phyloP scores from a whole-genome alignment of 2,888 invertebrate genomes.

The Crioceris asparagi region DNA sequence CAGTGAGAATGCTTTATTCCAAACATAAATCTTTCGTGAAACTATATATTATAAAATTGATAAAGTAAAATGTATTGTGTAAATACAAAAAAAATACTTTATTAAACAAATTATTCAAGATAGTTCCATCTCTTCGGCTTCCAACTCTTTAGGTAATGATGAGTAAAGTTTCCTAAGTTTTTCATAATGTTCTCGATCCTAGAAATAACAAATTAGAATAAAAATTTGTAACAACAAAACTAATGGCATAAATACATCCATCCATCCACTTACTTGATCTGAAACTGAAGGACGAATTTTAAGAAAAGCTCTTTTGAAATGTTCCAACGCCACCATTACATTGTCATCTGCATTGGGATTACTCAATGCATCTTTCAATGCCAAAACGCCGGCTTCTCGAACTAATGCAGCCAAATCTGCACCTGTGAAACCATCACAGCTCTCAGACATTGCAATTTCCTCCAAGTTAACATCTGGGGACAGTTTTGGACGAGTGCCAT shows the following conservation, averaged over 20 bases:
- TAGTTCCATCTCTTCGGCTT: constrained; percentile 18
- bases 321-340: constrained; percentile 52
- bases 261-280: constrained; percentile 43
- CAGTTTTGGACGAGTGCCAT: constrained; percentile 68
- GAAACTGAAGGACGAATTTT: constrained; percentile 84
- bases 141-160: constrained; percentile 35
- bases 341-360: constrained; percentile 34
- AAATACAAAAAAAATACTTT: constrained; percentile 3
- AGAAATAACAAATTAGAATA: constrained; percentile 19
- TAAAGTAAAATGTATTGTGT: background rate
- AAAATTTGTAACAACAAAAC: background rate
- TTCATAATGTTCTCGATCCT: constrained; percentile 69
- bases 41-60: background rate
- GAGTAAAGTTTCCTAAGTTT: constrained; percentile 59
- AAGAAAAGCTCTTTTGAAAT: constrained; percentile 66
- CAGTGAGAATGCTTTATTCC: background rate
- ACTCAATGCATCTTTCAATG: constrained; percentile 63
- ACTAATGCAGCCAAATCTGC: constrained; percentile 89
- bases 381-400: constrained; percentile 72
- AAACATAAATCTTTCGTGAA: background rate
- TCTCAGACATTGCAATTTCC: constrained; percentile 53
- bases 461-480: constrained; percentile 66
- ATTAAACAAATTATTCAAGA: constrained; percentile 8
- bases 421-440: constrained; percentile 76
- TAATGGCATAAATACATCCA: background rate